Conservation (phyloP, 2,797 vertebrate genomes). For the Epinephelus awoara region DNA sequence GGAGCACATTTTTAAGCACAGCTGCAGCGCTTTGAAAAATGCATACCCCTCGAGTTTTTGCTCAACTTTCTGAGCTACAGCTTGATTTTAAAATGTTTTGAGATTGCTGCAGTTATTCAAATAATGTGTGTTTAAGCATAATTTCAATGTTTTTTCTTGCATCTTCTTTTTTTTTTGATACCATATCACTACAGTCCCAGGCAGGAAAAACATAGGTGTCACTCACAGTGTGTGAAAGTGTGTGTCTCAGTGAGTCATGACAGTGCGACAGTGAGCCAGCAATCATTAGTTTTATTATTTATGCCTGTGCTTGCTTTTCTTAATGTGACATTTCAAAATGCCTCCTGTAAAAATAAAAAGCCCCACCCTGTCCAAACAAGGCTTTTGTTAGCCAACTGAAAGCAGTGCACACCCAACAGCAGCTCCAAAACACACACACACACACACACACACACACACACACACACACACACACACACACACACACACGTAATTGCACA, state of each 20-base stretch:
- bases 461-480: conserved; percentile 11
- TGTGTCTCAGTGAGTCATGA: neutral
- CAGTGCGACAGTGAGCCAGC: neutral
- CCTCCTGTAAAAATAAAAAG: neutral
- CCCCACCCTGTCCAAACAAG: conserved; percentile 14
- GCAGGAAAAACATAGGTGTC: neutral
- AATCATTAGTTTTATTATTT: conserved; percentile 1
- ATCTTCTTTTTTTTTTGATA: neutral
- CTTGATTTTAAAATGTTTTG: neutral
- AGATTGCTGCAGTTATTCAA: neutral
- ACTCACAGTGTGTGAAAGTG: neutral
- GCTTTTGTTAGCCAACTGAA: conserved; percentile 22
- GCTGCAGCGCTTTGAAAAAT: neutral
- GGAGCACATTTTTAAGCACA: neutral
- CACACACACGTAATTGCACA: conserved; percentile 32
- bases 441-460: neutral
- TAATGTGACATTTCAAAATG: conserved; percentile 8
- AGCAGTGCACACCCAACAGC: conserved; percentile 15
- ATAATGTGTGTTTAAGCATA: neutral
- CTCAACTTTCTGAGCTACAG: neutral
- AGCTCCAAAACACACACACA: conserved; percentile 11
- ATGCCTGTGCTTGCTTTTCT: neutral
- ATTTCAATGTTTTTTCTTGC: neutral
- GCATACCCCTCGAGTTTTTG: neutral
- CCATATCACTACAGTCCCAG: neutral